Conservation (phyloP, 2,113 vertebrate species). For the Strix uralensis region DNA sequence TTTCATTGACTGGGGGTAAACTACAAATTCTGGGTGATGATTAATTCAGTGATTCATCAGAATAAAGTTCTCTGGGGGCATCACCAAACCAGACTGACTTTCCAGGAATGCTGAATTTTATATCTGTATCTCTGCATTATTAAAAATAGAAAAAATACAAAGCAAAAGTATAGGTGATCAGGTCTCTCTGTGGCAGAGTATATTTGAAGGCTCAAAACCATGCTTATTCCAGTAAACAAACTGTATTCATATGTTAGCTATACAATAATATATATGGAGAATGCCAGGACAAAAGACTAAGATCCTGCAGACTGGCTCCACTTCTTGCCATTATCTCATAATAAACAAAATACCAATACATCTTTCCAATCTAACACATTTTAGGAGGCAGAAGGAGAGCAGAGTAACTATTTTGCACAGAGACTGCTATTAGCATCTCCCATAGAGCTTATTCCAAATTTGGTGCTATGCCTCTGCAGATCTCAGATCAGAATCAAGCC, state of each 20-base stretch:
- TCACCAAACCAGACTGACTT: neutral
- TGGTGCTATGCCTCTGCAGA: conserved; percentile 1
- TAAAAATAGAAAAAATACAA: neutral
- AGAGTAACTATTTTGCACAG: conserved; percentile 12
- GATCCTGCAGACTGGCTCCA: neutral
- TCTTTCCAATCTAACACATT: neutral
- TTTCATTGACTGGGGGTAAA: neutral
- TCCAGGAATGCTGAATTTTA: neutral
- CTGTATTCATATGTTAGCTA: neutral
- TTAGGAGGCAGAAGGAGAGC: neutral
- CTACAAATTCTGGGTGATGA: neutral
- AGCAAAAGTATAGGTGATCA: neutral
- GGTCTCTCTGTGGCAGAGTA: neutral
- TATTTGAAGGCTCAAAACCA: neutral
- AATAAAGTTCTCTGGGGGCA: neutral
- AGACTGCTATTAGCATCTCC: conserved; percentile 27
- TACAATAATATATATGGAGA: neutral
- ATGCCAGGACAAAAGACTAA: neutral
- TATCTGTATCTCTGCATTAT: neutral
- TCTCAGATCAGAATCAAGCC: conserved; percentile 40
- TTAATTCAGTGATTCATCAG: neutral
- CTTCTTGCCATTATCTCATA: neutral
- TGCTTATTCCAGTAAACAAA: neutral
- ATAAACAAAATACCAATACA: neutral
- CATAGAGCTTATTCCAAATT: conserved; percentile 16